phyloP scores from a whole-genome alignment of 2,113 vertebrate genomes.

The Corydoras maculifer region DNA sequence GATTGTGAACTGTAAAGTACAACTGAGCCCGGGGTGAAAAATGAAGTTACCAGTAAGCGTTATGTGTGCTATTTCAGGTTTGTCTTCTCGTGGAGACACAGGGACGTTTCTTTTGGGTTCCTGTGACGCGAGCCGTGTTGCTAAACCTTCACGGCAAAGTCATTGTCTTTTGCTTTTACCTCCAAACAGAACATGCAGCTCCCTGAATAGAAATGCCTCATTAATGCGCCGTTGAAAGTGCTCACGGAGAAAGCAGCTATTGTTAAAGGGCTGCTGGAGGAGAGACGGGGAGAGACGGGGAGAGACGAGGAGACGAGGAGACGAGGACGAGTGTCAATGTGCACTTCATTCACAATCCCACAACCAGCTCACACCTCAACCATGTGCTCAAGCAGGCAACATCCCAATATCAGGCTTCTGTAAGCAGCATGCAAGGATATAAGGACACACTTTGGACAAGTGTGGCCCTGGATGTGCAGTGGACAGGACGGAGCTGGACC shows the following conservation, averaged over 20 bases:
- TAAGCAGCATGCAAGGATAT: no score
- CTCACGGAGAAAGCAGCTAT: constrained; percentile 28
- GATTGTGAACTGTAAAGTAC: no score
- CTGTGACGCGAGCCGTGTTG: background rate
- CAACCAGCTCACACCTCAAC: background rate
- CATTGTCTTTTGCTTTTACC: background rate
- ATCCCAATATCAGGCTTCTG: no score
- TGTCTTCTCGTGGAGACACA: no score
- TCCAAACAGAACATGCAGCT: constrained; percentile 25
- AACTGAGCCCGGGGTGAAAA: no score
- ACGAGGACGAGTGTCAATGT: constrained; percentile 4
- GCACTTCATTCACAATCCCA: background rate
- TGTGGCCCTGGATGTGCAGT: no score
- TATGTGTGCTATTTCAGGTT: no score
- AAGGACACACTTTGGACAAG: no score
- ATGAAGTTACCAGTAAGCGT: no score
- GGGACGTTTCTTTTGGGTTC: background rate
- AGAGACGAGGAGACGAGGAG: no score
- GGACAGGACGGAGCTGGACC: no score
- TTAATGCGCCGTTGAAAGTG: constrained; percentile 20
- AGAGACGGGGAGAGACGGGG: background rate
- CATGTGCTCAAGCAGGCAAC: no score
- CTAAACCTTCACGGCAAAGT: background rate
- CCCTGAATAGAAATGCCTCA: constrained; percentile 36
- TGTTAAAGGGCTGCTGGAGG: constrained; percentile 25